Evolutionary conservation across 1,140 invertebrate species (phyloP), one percentile per base, ranked within the genome.

Genomic region (Bombyx mandarina): DNA sequence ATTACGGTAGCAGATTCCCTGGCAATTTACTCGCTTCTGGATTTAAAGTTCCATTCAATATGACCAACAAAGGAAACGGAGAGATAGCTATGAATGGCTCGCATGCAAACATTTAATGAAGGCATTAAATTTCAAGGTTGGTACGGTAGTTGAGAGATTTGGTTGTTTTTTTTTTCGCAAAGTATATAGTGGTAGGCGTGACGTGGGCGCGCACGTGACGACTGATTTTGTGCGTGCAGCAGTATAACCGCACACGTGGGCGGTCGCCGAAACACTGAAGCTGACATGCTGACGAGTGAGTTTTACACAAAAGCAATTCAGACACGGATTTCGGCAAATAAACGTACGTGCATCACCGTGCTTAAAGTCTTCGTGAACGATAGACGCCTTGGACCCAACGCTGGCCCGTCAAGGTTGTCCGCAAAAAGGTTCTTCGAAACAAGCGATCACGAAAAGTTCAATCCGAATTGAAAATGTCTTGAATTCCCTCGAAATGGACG

Each of bases 141-240:
- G 60, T 64, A 65, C 70, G 67, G 71, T 69, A 79, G 71, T 76
- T 74, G 66, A 63, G 68, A 79, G 75, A 77, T 79, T 78, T 73
- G 67, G 67, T 35, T 35, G 26, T 80, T 84, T 83, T 35, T 35
- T 35, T 35, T 35, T 69, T 86, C 73, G 81, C 83, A 86, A 84
- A 69, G 72, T 75, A 75, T 83, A 73, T 62, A 70, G 62, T 60
- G 65, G 83, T 83, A 77, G 81, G 81, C 75, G 81, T 77, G 61
- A 71, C 58, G 83, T 86, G 83, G 83, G 83, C 80, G 83, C 74
- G 76, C 83, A 86, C 81, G 83, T 84, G 83, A 83, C 70, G 65
- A 71, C 67, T 67, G 48, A 67, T 71, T 77, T 68, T 66, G 65
- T 73, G 54, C 66, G 57, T 74, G 75, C 66, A 65, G 68, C 75